These are phyloP conservation scores for Steinernema khuongi DNA, from an alignment of 1,140 invertebrate genomes.

Conservation along the genomic window DNA sequence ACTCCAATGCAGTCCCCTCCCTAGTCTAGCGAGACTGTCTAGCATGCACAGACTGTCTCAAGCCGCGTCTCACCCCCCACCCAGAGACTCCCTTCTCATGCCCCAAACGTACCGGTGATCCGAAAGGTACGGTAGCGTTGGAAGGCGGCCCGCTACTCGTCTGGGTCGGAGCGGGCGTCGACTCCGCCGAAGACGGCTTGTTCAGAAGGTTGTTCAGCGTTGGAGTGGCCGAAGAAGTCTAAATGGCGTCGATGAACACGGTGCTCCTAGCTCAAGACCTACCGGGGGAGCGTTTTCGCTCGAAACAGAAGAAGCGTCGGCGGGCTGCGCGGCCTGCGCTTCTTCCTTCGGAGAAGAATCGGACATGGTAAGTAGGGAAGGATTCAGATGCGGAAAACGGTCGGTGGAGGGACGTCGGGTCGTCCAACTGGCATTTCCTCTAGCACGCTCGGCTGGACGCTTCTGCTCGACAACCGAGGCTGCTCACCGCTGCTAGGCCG, in stretches of 20 bases:
- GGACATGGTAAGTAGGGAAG: background rate
- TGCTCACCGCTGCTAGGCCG: background rate
- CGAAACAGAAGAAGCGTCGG: background rate
- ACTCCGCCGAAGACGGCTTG: background rate
- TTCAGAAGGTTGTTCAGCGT: background rate
- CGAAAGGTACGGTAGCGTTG: conserved; percentile 7
- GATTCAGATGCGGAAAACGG: background rate
- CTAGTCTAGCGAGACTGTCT: too few species aligned
- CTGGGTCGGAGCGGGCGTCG: background rate
- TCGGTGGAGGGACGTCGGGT: background rate
- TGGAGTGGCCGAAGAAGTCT: background rate
- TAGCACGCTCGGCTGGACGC: background rate
- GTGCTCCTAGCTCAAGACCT: background rate
- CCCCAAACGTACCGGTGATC: background rate
- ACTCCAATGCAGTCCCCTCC: too few species aligned
- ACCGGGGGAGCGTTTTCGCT: too few species aligned
- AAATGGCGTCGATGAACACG: background rate
- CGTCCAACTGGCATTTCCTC: conserved; percentile 13
- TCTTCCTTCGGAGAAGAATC: background rate
- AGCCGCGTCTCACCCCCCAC: too few species aligned
- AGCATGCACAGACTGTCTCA: too few species aligned
- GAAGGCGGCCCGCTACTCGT: background rate
- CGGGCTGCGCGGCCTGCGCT: background rate
- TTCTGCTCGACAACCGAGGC: too few species aligned
- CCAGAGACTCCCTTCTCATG: background rate